Conservation (phyloP, 2,797 vertebrate species). For the Apogon hyalosoma region DNA sequence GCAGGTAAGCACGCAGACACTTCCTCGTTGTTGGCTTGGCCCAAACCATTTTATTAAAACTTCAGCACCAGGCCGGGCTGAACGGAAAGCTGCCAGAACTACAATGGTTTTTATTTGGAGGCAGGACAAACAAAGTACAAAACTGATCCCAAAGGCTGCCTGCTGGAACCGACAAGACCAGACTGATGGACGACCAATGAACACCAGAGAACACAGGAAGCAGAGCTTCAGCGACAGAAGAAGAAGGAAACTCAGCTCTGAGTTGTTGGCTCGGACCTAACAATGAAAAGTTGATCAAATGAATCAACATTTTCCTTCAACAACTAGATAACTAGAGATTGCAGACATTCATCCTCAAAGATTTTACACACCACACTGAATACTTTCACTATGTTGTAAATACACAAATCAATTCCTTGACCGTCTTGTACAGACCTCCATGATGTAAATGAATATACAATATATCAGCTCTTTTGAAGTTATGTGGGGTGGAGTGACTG, state of each 20-base stretch:
- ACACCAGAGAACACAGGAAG: conserved; percentile 80
- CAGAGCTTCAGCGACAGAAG: conserved; percentile 80
- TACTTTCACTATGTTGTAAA: too few relatives aligned
- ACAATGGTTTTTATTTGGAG: conserved; percentile 78
- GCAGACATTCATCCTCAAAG: too few relatives aligned
- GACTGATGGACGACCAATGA: conserved; percentile 72
- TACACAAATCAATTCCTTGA: too few relatives aligned
- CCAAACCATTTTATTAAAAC: conserved; percentile 79
- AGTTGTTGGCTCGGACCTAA: conserved; percentile 81
- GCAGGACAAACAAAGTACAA: conserved; percentile 74
- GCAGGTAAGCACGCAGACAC: conserved; percentile 70
- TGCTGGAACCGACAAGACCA: conserved; percentile 74
- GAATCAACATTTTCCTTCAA: too few relatives aligned
- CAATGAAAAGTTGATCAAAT: not conserved
- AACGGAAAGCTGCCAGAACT: conserved; percentile 76
- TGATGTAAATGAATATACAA: too few relatives aligned
- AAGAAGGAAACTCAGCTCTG: conserved; percentile 81
- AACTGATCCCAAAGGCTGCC: conserved; percentile 77
- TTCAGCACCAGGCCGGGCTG: conserved; percentile 69
- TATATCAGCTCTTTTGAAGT: too few relatives aligned
- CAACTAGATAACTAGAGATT: too few relatives aligned
- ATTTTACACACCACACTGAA: too few relatives aligned
- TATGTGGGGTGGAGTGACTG: too few relatives aligned
- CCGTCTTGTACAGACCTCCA: too few relatives aligned
- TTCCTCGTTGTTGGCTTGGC: conserved; percentile 76